Evolutionary conservation across 1,140 invertebrate species (phyloP).

Genomic region (Chelonus insularis): DNA sequence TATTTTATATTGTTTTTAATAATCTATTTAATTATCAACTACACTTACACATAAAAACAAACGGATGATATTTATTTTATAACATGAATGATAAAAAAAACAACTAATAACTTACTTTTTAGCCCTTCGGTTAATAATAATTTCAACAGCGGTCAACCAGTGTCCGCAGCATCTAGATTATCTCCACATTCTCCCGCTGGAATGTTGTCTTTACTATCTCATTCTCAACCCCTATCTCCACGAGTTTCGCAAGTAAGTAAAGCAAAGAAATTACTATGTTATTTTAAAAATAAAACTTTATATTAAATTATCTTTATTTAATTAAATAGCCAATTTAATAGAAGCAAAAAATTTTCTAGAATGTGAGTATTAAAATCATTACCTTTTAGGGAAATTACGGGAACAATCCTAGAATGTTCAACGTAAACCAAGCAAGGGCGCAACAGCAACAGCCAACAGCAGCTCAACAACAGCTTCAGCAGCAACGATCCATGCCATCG

Average conservation of each 20-base stretch:
- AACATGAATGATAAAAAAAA: constrained; percentile 8
- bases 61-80: neutral
- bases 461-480: constrained; percentile 35
- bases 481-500: constrained; percentile 62
- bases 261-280: constrained; percentile 8
- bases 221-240: constrained; percentile 56
- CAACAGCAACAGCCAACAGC: constrained; percentile 62
- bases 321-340: no score
- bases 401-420: constrained; percentile 55
- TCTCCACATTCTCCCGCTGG: constrained; percentile 56
- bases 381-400: constrained; percentile 50
- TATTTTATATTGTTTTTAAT: no score
- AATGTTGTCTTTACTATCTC: constrained; percentile 51
- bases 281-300: neutral
- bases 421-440: constrained; percentile 53
- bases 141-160: constrained; percentile 56
- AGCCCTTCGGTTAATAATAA: constrained; percentile 54
- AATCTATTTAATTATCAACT: no score
- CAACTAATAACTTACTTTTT: constrained; percentile 30
- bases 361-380: no score
- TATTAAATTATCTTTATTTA: no score
- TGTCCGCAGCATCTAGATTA: constrained; percentile 49
- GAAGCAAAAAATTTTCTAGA: no score
- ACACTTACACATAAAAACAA: no score
- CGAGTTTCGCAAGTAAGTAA: constrained; percentile 52